A percentile compares a stretch with the other conserved stretches of the same genome.
These are phyloP conservation scores for Cataglyphis cursor DNA, from an alignment of 2,888 invertebrate species.

Conservation along the genomic window DNA sequence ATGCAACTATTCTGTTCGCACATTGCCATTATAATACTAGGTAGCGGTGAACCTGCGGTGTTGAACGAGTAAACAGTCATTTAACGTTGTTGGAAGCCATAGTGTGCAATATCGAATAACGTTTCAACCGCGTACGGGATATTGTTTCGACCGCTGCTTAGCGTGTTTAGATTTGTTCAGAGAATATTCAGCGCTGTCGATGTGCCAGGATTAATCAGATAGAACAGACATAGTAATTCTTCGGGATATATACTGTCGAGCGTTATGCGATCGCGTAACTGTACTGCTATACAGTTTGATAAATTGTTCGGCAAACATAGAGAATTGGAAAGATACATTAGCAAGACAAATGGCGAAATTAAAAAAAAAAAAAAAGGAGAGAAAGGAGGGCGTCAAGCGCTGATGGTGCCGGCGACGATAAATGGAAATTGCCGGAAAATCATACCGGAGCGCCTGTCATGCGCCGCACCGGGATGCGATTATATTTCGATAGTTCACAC, in stretches of 20 bases:
- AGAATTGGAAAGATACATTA: constrained; percentile 58
- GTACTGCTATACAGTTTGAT: constrained; percentile 19
- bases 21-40: background rate
- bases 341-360: constrained; percentile 46
- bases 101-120: constrained; percentile 38
- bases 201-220: constrained; percentile 69
- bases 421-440: constrained; percentile 40
- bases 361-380: constrained; percentile 38
- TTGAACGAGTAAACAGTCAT: constrained; percentile 9
- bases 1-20: background rate
- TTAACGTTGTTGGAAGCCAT: constrained; percentile 7
- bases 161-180: constrained; percentile 23
- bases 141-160: constrained; percentile 33
- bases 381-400: constrained; percentile 54
- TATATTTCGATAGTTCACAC: constrained; percentile 17
- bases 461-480: constrained; percentile 11
- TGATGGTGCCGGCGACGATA: constrained; percentile 39
- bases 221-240: constrained; percentile 63
- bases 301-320: constrained; percentile 57
- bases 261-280: constrained; percentile 40
- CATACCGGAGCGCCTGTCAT: constrained; percentile 26
- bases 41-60: constrained; percentile 4
- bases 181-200: constrained; percentile 16
- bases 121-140: constrained; percentile 5
- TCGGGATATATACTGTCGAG: constrained; percentile 55